Percentiles rank a stretch among this genome's conserved stretches.
phyloP scores from a whole-genome alignment of 2,113 vertebrate genomes.

The Cyanoramphus novaezelandiae region DNA sequence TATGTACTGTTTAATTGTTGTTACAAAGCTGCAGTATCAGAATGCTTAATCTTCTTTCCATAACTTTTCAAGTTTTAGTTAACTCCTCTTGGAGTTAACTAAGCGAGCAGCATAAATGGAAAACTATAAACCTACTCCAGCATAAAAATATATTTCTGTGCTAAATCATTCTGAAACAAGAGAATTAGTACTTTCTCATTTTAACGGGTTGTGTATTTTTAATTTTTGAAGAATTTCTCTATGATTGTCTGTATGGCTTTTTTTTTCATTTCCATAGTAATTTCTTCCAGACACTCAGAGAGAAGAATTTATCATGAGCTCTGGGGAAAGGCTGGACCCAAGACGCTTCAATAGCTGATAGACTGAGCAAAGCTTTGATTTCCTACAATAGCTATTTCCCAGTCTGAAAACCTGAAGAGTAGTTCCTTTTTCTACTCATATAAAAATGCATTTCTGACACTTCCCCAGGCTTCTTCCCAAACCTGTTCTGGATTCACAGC shows the following conservation, averaged over 20 bases:
- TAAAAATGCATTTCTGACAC: not conserved
- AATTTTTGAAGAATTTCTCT: not conserved
- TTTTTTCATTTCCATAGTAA: not conserved
- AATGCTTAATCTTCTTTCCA: not conserved
- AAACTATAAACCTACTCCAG: not conserved
- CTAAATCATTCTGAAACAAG: not conserved
- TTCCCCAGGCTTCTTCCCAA: not conserved
- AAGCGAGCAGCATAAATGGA: accelerated
- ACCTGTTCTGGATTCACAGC: not conserved
- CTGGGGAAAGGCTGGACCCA: not conserved
- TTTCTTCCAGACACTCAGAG: not conserved
- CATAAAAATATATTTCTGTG: not conserved
- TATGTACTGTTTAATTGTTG: not conserved
- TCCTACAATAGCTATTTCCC: not conserved
- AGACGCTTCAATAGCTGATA: not conserved
- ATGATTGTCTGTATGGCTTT: not conserved
- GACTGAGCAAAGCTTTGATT: not conserved
- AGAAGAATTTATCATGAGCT: not conserved
- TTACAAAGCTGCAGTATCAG: not conserved
- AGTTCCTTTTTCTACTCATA: not conserved
- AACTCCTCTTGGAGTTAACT: not conserved
- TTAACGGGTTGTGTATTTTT: not conserved
- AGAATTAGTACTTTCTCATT: not conserved
- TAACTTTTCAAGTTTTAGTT: not conserved
- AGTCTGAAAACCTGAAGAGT: not conserved